Evolutionary conservation across 2,797 vertebrate genomes (phyloP), one percentile per base, ranked within the genome.

Genomic region (Melanogrammus aeglefinus): DNA sequence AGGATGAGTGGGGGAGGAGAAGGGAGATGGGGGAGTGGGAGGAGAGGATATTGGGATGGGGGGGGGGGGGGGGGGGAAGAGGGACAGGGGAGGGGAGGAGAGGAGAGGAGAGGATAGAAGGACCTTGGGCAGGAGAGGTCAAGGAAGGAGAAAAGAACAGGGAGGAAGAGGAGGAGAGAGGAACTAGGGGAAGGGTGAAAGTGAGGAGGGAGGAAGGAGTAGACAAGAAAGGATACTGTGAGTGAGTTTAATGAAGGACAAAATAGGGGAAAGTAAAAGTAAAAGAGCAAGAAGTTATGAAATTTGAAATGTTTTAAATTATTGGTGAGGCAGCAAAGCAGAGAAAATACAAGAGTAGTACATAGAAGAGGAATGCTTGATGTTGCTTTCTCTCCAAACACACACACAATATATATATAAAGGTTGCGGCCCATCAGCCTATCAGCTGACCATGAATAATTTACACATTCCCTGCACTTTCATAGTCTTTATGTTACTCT

Each of bases 361-460:
- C 7, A 14, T 3, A 44, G 41, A 44, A 44, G 41, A 44, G 41
- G 41, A 14, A 44, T 44, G 41, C 41, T 38, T 3, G 41, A 14
- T 44, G 41, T 12, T 12, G 41, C 41, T 12, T 44, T 44, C 41
- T 44, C 41, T 44, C 41, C 41, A 44, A 12, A 44, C 41, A 44
- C 41, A 44, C 29, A 24, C 1, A 10, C 78, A 21, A 29, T 36
- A 80, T 76, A 80, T 76, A 73, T 31, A 0, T 38, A 77, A 71
- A 74, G 79, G 79, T 72, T 29, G 71, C 75, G 75, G 83, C 57
- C 86, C 80, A 75, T 76, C 16, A 81, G 39, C 35, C 78, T 81
- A 86, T 88, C 83, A 86, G 83, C 82, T 77, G 36, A 33, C 24
- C 79, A 87, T 91, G 82, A 90, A 92, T 91, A 88, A 92, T 91